These are phyloP conservation scores for Periophthalmus magnuspinnatus DNA, from an alignment of 2,797 vertebrate genomes.

Conservation along the genomic window DNA sequence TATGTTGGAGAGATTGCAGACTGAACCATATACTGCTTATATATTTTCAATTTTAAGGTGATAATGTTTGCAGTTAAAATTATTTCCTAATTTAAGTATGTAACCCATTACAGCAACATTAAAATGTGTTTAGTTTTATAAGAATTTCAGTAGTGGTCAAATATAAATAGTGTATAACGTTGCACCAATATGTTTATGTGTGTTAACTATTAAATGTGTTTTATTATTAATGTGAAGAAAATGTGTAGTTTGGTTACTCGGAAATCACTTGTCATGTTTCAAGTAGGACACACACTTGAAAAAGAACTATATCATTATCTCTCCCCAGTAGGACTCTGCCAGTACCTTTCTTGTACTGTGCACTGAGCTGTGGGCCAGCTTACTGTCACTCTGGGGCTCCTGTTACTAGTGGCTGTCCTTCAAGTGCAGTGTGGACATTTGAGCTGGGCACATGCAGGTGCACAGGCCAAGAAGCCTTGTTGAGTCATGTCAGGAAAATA, in stretches of 20 bases:
- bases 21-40: too few species aligned
- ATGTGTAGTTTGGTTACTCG: background rate
- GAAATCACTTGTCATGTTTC: conserved; percentile 31
- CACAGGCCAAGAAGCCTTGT: conserved; percentile 34
- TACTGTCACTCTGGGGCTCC: conserved; percentile 49
- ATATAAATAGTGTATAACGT: too few species aligned
- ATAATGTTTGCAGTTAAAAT: too few species aligned
- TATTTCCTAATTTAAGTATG: too few species aligned
- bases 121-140: too few species aligned
- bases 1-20: background rate
- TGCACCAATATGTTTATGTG: too few species aligned
- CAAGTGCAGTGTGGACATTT: conserved; percentile 40
- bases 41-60: too few species aligned
- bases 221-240: background rate
- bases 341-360: conserved; percentile 22
- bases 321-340: conserved; percentile 44
- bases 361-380: conserved; percentile 30
- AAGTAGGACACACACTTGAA: conserved; percentile 62
- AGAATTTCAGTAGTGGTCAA: too few species aligned
- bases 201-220: background rate
- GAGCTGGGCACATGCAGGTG: conserved; percentile 52
- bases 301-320: conserved; percentile 56
- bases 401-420: conserved; percentile 53
- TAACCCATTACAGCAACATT: too few species aligned
- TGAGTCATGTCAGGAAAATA: conserved; percentile 50